Evolutionary conservation across 35 echinoderm and acorn worm species (phyloP), one percentile per base, ranked within the genome.

Genomic region (Chiridota heheva): DNA sequence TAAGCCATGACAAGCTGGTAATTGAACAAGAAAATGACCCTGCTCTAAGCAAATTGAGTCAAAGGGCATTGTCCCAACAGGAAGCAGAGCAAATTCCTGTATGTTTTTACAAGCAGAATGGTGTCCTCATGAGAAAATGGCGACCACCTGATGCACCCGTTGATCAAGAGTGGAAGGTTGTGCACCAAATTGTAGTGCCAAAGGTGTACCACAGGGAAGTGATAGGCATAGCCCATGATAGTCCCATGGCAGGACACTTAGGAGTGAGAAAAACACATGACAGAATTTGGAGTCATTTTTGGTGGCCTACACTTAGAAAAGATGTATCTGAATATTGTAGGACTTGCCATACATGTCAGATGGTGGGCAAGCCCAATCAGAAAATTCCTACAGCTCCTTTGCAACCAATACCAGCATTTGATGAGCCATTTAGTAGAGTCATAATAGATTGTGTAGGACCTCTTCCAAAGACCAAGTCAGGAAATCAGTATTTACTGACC

Each of bases 391-490:
- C 44, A 15, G 86, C 86, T 12, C 92, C 86, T 7, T 34, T 96
- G 12, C 78, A 72, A 36, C 92, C 86, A 7, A 89, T 96, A 29
- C 86, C 92, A 2, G 86, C 92, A 62, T 96, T 96, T 69, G 86
- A 87, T 28, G 92, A 96, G 38, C 92, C 86, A 44, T 90, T 96
- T 67, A 66, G 34, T 46, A 80, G 49, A 57, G 82, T 96, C 13
- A 86, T 90, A 27, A 60, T 85, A 29, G 82, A 94, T 51, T 88
- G 85, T 63, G 91, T 94, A 5, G 85, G 85, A 29, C 80, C 79
- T 13, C 42, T 93, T 26, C 90, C 90, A 17, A 94, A 71, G 55
- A 88, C 85, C 5, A 78, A 45, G 71, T 45, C 85, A 30, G 80
- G 84, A 32, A 69, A 94, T 69, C 33, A 88, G 66, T 93, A 87